These are phyloP conservation scores for Atlantisia rogersi DNA, from an alignment of 2,113 vertebrate species.

Conservation along the genomic window DNA sequence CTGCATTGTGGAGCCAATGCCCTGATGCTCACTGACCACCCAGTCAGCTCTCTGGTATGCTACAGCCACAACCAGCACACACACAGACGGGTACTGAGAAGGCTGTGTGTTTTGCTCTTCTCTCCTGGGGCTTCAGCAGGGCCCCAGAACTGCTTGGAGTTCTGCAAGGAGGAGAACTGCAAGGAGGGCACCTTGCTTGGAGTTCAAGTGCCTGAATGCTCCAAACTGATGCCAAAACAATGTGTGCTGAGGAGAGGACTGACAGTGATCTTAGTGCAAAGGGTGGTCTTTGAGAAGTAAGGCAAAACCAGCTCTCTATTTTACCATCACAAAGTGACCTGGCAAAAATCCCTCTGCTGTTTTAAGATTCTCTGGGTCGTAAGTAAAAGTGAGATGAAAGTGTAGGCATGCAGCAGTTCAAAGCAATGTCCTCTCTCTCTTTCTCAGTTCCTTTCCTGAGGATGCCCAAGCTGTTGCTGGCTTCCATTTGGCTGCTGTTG, in stretches of 20 bases:
- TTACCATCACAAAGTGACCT: neutral
- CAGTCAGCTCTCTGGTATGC: neutral
- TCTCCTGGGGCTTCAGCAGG: neutral
- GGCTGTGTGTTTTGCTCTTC: neutral
- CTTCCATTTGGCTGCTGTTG: neutral
- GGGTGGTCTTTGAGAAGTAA: neutral
- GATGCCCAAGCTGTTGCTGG: neutral
- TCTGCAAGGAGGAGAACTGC: too few relatives aligned
- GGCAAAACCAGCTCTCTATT: neutral
- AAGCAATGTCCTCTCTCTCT: neutral
- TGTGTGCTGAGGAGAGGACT: neutral
- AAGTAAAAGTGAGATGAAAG: neutral
- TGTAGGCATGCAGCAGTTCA: neutral
- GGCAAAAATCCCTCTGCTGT: neutral
- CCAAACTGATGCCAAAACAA: neutral
- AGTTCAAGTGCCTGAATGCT: neutral
- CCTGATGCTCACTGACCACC: accelerated
- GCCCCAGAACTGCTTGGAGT: neutral
- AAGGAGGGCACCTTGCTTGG: neutral
- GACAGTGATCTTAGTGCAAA: accelerated
- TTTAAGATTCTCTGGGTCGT: neutral
- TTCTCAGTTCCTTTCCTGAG: neutral
- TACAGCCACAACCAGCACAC: accelerated
- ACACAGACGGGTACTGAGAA: neutral
- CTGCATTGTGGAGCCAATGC: neutral